These are phyloP conservation scores for Coregonus ussuriensis DNA, from an alignment of 2,797 vertebrate genomes.

Conservation along the genomic window DNA sequence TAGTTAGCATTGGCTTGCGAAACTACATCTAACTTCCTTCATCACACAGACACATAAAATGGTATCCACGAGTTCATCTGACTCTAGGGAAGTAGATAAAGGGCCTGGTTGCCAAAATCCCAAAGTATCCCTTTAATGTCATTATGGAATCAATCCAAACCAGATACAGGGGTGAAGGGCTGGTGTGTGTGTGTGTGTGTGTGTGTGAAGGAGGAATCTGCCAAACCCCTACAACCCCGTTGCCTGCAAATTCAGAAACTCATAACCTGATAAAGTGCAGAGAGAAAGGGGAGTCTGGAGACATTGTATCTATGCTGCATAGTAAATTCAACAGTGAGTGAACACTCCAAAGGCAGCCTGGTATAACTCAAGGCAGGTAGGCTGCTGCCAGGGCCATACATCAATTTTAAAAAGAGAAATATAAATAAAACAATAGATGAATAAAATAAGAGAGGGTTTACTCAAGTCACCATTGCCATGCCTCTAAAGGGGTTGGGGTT, in stretches of 20 bases:
- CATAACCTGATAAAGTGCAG: neutral
- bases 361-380: slow-evolving; percentile 53
- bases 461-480: slow-evolving; percentile 38
- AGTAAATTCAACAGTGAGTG: slow-evolving; percentile 72
- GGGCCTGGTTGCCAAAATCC: too few relatives aligned
- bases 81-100: too few relatives aligned
- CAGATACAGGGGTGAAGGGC: slow-evolving; percentile 55
- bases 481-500: neutral
- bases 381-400: slow-evolving; percentile 54
- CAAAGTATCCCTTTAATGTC: neutral
- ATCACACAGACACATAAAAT: too few relatives aligned
- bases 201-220: slow-evolving; percentile 46
- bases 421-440: slow-evolving; percentile 74
- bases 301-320: slow-evolving; percentile 51
- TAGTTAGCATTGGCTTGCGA: too few relatives aligned
- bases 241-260: neutral
- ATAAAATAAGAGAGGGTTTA: slow-evolving; percentile 60
- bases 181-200: slow-evolving; percentile 15
- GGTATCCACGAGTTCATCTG: too few relatives aligned
- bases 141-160: slow-evolving; percentile 64
- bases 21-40: too few relatives aligned
- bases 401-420: slow-evolving; percentile 72
- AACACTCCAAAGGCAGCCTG: slow-evolving; percentile 58
- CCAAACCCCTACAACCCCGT: slow-evolving; percentile 27
- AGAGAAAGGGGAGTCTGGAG: slow-evolving; percentile 19